Conservation (phyloP, 2,113 vertebrate species). For the Oriolus oriolus region DNA sequence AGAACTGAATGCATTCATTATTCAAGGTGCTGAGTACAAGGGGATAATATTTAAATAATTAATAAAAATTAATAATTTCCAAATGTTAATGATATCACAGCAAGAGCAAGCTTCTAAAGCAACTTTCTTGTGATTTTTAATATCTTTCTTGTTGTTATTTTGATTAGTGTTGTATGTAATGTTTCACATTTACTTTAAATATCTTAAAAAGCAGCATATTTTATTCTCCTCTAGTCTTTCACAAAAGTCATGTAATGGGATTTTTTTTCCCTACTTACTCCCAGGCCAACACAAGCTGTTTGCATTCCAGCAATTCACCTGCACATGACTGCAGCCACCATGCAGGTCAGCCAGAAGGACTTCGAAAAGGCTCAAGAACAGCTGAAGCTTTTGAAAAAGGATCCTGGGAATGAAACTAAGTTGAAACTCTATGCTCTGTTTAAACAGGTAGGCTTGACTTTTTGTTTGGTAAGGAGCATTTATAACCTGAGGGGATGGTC, state of each 20-base stretch:
- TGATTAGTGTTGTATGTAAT: background rate
- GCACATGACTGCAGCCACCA: slow-evolving; percentile 67
- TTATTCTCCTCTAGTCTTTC: background rate
- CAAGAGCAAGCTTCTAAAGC: background rate
- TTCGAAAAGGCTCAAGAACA: slow-evolving; percentile 82
- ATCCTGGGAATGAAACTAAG: slow-evolving; percentile 88
- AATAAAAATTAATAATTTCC: background rate
- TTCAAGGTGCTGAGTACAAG: background rate
- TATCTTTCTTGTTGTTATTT: background rate
- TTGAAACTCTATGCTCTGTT: slow-evolving; percentile 90
- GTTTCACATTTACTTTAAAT: background rate
- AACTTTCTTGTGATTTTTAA: background rate
- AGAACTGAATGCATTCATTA: background rate
- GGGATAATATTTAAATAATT: background rate
- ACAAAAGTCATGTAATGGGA: background rate
- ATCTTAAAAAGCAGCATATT: background rate
- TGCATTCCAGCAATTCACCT: slow-evolving; percentile 48
- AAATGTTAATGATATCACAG: background rate
- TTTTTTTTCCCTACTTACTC: background rate
- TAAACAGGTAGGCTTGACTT: slow-evolving; percentile 82
- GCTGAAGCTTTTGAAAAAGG: slow-evolving; percentile 80
- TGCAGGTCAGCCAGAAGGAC: slow-evolving; percentile 77
- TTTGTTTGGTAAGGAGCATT: background rate
- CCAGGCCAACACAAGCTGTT: slow-evolving; percentile 1
- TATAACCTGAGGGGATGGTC: background rate